Conservation (phyloP, 1,140 invertebrate species). For the Drosophila athabasca region DNA sequence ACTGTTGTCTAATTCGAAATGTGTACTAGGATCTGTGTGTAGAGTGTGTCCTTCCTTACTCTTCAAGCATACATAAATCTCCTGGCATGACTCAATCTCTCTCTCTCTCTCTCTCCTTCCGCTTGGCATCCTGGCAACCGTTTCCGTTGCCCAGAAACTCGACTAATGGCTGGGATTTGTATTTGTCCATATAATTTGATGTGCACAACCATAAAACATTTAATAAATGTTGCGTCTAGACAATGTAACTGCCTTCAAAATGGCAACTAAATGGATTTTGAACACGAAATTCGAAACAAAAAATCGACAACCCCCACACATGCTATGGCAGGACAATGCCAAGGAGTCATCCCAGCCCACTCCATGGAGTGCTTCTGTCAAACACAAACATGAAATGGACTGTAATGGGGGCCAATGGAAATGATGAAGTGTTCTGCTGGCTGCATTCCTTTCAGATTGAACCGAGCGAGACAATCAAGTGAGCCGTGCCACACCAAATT, state of each 20-base stretch:
- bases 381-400: constrained; percentile 46
- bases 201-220: constrained; percentile 76
- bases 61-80: constrained; percentile 37
- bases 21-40: constrained; percentile 17
- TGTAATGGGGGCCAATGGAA: constrained; percentile 9
- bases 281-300: constrained; percentile 69
- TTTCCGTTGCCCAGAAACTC: constrained; percentile 44
- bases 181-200: constrained; percentile 80
- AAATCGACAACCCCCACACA: constrained; percentile 13
- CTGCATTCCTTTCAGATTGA: constrained; percentile 70
- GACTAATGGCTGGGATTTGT: constrained; percentile 65
- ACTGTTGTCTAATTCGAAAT: constrained; percentile 15
- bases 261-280: constrained; percentile 82
- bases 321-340: constrained; percentile 56
- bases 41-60: not conserved
- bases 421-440: constrained; percentile 68
- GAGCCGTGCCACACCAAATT: constrained; percentile 15
- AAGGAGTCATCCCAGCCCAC: constrained; percentile 44
- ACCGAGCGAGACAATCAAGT: constrained; percentile 53
- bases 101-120: not conserved
- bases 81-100: constrained; percentile 57
- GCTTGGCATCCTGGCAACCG: constrained; percentile 34
- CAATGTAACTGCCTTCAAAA: constrained; percentile 81
- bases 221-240: constrained; percentile 82
- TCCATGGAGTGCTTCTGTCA: constrained; percentile 43